Conservation (phyloP, 2,113 vertebrate genomes). For the Tylochromis polylepis region DNA sequence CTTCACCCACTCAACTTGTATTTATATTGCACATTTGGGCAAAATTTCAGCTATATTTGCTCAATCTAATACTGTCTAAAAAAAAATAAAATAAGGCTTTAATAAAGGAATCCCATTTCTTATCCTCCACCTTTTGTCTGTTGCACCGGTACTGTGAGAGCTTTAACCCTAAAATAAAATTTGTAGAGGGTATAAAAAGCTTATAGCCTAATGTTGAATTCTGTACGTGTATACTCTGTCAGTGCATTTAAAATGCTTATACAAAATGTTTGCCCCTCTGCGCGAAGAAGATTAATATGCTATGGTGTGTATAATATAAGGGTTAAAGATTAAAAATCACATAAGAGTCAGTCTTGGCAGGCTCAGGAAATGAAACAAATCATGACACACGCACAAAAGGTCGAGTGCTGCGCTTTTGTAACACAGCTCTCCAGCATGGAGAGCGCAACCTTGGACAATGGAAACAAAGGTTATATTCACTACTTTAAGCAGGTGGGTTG, state of each 20-base stretch:
- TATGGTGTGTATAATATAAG: not conserved
- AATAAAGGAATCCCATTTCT: conserved; percentile 9
- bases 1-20: conserved; percentile 63
- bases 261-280: not conserved
- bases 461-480: conserved; percentile 30
- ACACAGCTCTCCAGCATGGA: conserved; percentile 1
- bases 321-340: not conserved
- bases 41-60: conserved; percentile 23
- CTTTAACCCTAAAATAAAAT: not conserved
- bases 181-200: not conserved
- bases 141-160: not conserved
- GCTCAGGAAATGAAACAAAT: conserved; percentile 2
- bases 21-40: conserved; percentile 55
- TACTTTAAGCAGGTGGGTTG: not conserved
- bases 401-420: conserved; percentile 30
- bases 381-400: conserved; percentile 31
- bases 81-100: not conserved
- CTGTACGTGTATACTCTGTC: not conserved
- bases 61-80: not conserved
- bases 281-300: not conserved
- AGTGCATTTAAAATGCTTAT: not conserved
- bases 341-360: not conserved
- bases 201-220: not conserved
- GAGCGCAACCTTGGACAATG: conserved; percentile 7
- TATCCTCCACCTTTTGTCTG: not conserved